phyloP scores from a whole-genome alignment of 2,797 vertebrate genomes.

The Amniataba percoides region DNA sequence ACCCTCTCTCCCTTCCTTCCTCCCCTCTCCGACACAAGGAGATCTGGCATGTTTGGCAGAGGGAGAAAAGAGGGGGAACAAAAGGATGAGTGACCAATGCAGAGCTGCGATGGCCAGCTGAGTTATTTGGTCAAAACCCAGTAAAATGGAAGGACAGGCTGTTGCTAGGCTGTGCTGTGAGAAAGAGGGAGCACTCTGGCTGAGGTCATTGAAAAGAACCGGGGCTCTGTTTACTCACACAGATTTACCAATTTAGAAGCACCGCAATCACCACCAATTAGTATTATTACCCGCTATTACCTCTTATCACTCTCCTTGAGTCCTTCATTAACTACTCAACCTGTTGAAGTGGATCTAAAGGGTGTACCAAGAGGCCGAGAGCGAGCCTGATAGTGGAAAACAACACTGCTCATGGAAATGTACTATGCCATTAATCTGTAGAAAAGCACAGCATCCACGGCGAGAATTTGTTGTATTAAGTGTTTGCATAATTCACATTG shows the following conservation, averaged over 20 bases:
- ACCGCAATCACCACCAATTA: constrained; percentile 78
- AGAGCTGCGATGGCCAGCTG: constrained; percentile 77
- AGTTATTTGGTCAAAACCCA: constrained; percentile 83
- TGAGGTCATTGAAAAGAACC: constrained; percentile 78
- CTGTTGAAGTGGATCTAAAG: constrained; percentile 56
- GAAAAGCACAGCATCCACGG: not conserved
- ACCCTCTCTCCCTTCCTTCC: constrained; percentile 71
- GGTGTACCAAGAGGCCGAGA: constrained; percentile 38
- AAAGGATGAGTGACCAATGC: constrained; percentile 80
- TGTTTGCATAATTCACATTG: constrained; percentile 7
- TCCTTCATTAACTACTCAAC: constrained; percentile 66
- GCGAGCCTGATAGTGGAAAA: constrained; percentile 29
- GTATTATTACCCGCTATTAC: constrained; percentile 79
- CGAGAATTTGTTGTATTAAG: constrained; percentile 10
- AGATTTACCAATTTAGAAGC: constrained; percentile 75
- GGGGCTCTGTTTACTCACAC: constrained; percentile 79
- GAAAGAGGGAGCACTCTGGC: constrained; percentile 73
- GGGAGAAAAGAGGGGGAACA: constrained; percentile 74
- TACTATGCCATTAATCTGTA: constrained; percentile 4
- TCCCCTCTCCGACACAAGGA: constrained; percentile 70
- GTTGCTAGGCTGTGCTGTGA: constrained; percentile 81
- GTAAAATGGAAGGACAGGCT: constrained; percentile 76
- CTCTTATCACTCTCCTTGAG: constrained; percentile 61
- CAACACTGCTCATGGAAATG: constrained; percentile 29
- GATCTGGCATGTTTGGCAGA: constrained; percentile 81